Percentiles rank a stretch among this genome's conserved stretches.
Conservation (phyloP, 2,113 vertebrate species). For the mouse (Mus musculus) region DNA sequence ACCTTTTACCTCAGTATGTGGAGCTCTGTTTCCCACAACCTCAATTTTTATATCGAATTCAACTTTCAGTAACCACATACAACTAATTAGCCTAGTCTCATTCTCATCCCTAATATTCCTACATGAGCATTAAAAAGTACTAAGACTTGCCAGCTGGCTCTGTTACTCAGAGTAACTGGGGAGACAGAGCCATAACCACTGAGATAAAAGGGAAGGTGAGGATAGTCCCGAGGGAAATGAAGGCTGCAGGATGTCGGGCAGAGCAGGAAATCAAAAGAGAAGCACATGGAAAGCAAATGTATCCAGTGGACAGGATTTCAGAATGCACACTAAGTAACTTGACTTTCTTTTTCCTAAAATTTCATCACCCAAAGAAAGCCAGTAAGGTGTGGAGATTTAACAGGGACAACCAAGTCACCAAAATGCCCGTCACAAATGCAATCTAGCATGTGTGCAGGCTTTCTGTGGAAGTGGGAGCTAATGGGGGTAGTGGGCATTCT, state of each 20-base stretch:
- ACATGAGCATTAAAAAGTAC: conserved; percentile 46
- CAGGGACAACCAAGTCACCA: background rate
- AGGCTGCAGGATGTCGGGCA: background rate
- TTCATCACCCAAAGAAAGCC: conserved; percentile 56
- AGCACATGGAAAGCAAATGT: conserved; percentile 13
- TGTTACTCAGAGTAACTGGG: background rate
- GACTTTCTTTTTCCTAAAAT: conserved; percentile 41
- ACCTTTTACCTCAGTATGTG: conserved; percentile 54
- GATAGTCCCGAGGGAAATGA: conserved; percentile 35
- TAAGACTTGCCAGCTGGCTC: conserved; percentile 32
- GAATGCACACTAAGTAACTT: background rate
- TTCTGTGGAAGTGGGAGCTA: background rate
- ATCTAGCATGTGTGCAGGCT: background rate
- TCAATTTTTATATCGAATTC: conserved; percentile 24
- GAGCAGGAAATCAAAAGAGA: conserved; percentile 40
- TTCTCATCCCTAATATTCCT: background rate
- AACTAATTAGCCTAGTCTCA: conserved; percentile 13
- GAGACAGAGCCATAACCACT: conserved; percentile 57
- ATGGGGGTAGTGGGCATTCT: background rate
- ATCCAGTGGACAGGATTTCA: conserved; percentile 31
- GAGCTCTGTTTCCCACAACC: conserved; percentile 45
- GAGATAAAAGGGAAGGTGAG: conserved; percentile 53
- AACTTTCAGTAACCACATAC: conserved; percentile 44
- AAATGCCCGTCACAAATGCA: background rate
- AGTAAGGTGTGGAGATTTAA: conserved; percentile 12